A percentile compares a stretch with the other conserved stretches of the same genome.
phyloP scores from a whole-genome alignment of 2,888 invertebrate genomes.

The Camponotus fellah region DNA sequence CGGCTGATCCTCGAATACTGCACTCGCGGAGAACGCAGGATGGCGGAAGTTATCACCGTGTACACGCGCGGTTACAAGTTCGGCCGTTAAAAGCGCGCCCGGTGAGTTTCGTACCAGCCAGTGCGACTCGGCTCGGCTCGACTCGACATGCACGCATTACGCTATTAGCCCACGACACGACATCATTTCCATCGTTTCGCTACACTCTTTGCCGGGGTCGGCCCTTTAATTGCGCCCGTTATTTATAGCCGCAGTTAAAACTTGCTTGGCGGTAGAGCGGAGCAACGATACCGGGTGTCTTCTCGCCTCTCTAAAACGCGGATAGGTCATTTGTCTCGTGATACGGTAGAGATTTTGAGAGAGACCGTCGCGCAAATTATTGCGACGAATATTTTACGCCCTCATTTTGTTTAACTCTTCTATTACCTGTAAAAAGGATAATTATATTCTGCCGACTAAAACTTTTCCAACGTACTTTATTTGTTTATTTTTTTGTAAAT shows the following conservation, averaged over 20 bases:
- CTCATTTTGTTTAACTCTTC: conserved; percentile 6
- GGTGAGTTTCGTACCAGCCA: conserved; percentile 75
- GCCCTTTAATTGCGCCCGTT: conserved; percentile 80
- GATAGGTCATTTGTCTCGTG: conserved; percentile 27
- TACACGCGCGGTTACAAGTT: conserved; percentile 64
- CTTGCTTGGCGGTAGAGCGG: conserved; percentile 58
- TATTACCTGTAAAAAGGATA: not conserved
- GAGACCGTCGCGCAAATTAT: conserved; percentile 39
- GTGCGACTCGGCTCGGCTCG: conserved; percentile 65
- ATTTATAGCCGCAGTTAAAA: conserved; percentile 78
- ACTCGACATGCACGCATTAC: conserved; percentile 73
- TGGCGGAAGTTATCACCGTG: conserved; percentile 54
- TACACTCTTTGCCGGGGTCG: conserved; percentile 51
- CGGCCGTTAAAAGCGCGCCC: conserved; percentile 53
- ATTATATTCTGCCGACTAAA: conserved; percentile 17
- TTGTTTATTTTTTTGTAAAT: not conserved
- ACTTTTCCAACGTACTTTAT: conserved; percentile 24
- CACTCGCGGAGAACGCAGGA: conserved; percentile 33
- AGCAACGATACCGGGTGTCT: conserved; percentile 44
- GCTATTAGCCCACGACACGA: conserved; percentile 72
- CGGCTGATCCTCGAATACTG: conserved; percentile 39
- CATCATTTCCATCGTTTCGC: conserved; percentile 66
- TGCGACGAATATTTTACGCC: conserved; percentile 38
- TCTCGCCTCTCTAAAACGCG: conserved; percentile 36
- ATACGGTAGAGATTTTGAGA: conserved; percentile 18